Evolutionary conservation across 2,113 vertebrate genomes (phyloP).

Genomic region (Misgurnus mizolepis): DNA sequence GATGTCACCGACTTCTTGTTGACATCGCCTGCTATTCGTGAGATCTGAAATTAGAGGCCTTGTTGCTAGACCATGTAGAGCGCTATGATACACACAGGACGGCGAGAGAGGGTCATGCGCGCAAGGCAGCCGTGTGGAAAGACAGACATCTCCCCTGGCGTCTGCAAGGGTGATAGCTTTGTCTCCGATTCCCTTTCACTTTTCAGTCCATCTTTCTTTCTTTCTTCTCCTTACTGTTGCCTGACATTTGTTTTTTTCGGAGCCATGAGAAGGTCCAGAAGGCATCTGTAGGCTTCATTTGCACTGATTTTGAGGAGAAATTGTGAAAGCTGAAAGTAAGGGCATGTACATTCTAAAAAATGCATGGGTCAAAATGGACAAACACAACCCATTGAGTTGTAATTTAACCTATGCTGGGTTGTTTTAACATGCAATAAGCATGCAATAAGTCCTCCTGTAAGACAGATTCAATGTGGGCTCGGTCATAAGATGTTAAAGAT

Average conservation of each 20-base stretch:
- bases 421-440: too few relatives aligned
- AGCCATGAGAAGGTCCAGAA: not conserved
- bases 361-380: too few relatives aligned
- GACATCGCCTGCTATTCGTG: not conserved
- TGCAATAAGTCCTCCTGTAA: too few relatives aligned
- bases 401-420: too few relatives aligned
- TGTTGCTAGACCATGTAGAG: slow-evolving; percentile 5
- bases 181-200: slow-evolving; percentile 37
- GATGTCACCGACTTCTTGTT: not conserved
- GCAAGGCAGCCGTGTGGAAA: slow-evolving; percentile 64
- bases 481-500: slow-evolving; percentile 1
- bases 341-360: too few relatives aligned
- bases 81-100: slow-evolving; percentile 13
- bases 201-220: slow-evolving; percentile 52
- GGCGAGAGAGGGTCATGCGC: not conserved
- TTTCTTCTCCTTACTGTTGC: slow-evolving; percentile 15
- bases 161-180: not conserved
- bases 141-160: slow-evolving; percentile 31
- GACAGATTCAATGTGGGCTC: not conserved
- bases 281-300: not conserved
- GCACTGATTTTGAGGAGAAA: not conserved
- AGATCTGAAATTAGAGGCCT: slow-evolving; percentile 8
- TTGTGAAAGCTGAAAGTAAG: not conserved
- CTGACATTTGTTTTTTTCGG: too few relatives aligned
- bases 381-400: too few relatives aligned